Base-by-base conservation (phyloP, 2,888 invertebrate species). In the Sycophila texana region DNA sequence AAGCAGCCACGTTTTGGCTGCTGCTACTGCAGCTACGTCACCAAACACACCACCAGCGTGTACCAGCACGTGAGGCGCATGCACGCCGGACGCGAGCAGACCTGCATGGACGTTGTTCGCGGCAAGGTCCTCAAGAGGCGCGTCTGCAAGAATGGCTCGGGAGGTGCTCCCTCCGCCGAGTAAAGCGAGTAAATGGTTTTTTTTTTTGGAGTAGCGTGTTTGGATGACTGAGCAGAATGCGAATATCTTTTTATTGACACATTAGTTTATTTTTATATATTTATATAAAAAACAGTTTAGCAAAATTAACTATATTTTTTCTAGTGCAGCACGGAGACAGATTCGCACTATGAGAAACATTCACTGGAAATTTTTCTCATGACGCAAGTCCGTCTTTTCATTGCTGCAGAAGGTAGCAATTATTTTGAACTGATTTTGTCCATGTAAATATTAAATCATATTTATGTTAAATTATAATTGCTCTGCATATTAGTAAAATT, bases 21-120 rank as follows among this genome's bases (percentile, higher is more conserved):
- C 57, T 83, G 83, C 16, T 84, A 84, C 79, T 84, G 83, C 74
- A 77, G 80, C 63, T 83, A 82, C 60, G 81, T 82, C 49, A 83
- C 84, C 14, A 84, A 84, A 20, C 84, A 83, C 57, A 84, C 83
- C 0, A 83, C 83, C 18, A 84, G 83, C 63, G 83, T 83, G 22
- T 84, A 84, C 47, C 81, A 83, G 26, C 84, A 84, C 58, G 82
- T 84, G 10, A 57, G 83, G 16, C 78, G 80, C 1, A 74, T 77
- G 76, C 80, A 80, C 51, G 51, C 18, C 14, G 80, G 80, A 12
- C 30, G 65, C 14, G 73, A 80, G 47, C 77, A 63, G 18, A 30
- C 66, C 20, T 81, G 75, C 22, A 47, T 74, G 51, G 74, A 78
- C 14, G 71, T 81, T 0, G 20, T 80, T 1, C 55, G 75, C 0